A percentile compares a stretch with the other conserved stretches of the same genome.
Conservation (phyloP, 2,113 vertebrate genomes). For the Pseudopipra pipra region DNA sequence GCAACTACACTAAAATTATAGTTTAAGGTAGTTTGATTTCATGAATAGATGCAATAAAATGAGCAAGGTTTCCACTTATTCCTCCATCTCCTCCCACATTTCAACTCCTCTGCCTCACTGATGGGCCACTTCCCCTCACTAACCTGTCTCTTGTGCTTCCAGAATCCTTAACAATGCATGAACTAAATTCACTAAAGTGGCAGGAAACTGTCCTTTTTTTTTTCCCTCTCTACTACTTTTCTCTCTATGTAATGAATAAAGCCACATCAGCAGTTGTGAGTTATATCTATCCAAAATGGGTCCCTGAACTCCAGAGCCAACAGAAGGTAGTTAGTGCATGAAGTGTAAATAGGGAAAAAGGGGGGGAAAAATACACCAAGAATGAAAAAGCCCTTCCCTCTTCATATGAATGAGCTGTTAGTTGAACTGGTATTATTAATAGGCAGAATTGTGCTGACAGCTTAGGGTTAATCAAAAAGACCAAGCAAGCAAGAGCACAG, state of each 20-base stretch:
- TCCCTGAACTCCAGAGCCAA: neutral
- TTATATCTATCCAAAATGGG: neutral
- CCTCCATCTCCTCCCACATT: neutral
- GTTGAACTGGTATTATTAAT: neutral
- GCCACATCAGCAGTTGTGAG: neutral
- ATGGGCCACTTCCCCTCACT: neutral
- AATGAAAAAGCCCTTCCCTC: neutral
- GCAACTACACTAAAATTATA: neutral
- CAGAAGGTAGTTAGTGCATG: neutral
- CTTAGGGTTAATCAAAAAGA: neutral
- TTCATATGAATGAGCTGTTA: neutral
- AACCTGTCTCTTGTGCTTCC: neutral
- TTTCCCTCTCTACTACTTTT: neutral
- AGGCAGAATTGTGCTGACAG: neutral
- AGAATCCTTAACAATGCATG: neutral
- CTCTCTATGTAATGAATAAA: neutral
- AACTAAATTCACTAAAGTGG: neutral
- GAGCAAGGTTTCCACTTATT: neutral
- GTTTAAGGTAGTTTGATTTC: neutral
- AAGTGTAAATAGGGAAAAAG: neutral
- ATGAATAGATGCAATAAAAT: neutral
- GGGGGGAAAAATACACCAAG: accelerated
- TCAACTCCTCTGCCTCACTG: neutral
- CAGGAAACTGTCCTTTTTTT: neutral
- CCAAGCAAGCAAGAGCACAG: neutral